A percentile compares a stretch with the other conserved stretches of the same genome.
Evolutionary conservation across 2,113 vertebrate genomes (phyloP).

Genomic region (Tylochromis polylepis): DNA sequence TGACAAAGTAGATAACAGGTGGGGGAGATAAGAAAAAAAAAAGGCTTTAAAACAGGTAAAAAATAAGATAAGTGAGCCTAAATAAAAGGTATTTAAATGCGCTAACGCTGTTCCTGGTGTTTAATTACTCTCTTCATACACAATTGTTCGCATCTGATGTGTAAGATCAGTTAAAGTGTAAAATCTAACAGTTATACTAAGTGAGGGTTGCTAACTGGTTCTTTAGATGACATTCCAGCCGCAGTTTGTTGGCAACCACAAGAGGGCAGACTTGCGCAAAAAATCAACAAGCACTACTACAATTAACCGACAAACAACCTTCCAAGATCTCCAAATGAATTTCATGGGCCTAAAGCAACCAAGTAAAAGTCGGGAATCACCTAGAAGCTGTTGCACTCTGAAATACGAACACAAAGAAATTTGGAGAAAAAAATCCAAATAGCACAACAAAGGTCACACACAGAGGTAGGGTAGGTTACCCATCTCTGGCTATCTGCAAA

Average conservation of each 20-base stretch:
- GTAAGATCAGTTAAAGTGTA: not conserved
- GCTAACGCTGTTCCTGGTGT: not conserved
- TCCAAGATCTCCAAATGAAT: not conserved
- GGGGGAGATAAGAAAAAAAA: not conserved
- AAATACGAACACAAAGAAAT: not conserved
- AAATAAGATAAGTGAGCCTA: not conserved
- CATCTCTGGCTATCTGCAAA: not conserved
- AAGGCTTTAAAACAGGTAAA: not conserved
- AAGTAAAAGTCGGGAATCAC: not conserved
- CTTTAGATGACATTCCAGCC: not conserved
- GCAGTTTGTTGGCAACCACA: not conserved
- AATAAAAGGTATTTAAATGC: not conserved
- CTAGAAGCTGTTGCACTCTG: accelerated
- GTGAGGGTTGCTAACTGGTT: too few relatives aligned
- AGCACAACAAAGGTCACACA: not conserved
- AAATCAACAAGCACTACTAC: not conserved
- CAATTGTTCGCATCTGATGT: not conserved
- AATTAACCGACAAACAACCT: not conserved
- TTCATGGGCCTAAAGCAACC: not conserved
- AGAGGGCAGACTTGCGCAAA: conserved; percentile 25
- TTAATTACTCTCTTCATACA: not conserved
- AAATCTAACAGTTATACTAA: not conserved
- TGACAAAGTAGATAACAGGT: not conserved
- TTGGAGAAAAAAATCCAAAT: accelerated
- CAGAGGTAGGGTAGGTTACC: not conserved